phyloP scores from a whole-genome alignment of 2,113 vertebrate species.

The Cavia aperea region DNA sequence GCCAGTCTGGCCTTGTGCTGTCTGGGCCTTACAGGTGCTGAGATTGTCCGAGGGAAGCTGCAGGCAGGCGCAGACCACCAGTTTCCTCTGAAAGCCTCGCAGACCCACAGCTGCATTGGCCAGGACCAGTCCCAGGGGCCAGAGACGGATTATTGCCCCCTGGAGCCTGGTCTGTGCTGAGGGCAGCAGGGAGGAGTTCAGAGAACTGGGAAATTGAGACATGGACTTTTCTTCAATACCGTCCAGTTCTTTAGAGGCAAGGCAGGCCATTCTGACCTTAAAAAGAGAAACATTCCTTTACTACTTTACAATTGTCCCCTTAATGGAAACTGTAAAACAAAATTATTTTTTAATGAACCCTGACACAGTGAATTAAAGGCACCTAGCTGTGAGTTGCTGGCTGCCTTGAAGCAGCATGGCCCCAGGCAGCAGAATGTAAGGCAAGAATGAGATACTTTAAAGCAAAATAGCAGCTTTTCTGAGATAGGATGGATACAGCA shows the following conservation, averaged over 20 bases:
- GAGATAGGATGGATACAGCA: neutral
- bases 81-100: conserved; percentile 77
- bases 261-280: conserved; percentile 77
- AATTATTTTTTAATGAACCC: neutral
- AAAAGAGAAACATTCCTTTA: conserved; percentile 41
- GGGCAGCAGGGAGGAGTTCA: neutral
- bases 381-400: neutral
- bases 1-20: conserved; percentile 74
- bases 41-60: conserved; percentile 69
- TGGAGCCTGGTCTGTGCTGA: conserved; percentile 61
- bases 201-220: conserved; percentile 25
- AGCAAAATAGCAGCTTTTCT: neutral
- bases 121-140: conserved; percentile 89
- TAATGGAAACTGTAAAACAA: neutral
- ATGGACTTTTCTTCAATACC: conserved; percentile 70
- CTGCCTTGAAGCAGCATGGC: neutral
- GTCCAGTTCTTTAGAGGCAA: conserved; percentile 88
- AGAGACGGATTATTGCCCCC: conserved; percentile 73
- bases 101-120: conserved; percentile 73
- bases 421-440: neutral
- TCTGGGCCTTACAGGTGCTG: conserved; percentile 70
- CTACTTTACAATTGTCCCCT: neutral
- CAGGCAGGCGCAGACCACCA: conserved; percentile 81
- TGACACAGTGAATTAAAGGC: neutral
- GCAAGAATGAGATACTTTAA: neutral